Conservation (phyloP, 1,140 invertebrate species). For the Pomacea maculata region DNA sequence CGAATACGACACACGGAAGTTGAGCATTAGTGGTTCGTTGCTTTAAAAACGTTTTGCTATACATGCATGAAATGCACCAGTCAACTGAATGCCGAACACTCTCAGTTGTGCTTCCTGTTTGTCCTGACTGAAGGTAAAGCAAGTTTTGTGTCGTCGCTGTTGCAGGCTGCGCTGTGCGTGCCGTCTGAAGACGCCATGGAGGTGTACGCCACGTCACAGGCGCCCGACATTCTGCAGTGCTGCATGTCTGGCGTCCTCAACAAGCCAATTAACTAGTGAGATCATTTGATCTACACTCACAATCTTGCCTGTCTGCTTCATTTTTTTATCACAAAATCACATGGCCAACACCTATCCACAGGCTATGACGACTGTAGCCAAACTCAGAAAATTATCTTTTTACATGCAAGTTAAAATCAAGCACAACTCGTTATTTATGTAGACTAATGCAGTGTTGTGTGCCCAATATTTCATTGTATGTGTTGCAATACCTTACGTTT, state of each 20-base stretch:
- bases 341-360: no score
- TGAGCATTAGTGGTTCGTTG: background rate
- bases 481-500: background rate
- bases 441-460: no score
- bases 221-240: constrained; percentile 72
- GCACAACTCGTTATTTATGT: no score
- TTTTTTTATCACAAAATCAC: no score
- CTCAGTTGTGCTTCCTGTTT: background rate
- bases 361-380: no score
- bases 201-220: constrained; percentile 61
- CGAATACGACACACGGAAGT: no score
- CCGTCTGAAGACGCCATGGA: constrained; percentile 63
- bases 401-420: no score
- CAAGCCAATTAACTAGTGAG: constrained; percentile 52
- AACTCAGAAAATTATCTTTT: no score
- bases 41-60: background rate
- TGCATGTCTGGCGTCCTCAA: constrained; percentile 70
- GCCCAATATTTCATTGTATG: no score
- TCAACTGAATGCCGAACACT: no score
- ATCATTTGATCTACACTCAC: background rate
- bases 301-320: background rate
- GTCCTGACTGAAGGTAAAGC: background rate
- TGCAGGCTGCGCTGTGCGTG: constrained; percentile 51
- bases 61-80: no score
- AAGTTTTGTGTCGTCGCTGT: background rate